Evolutionary conservation across 2,888 invertebrate species (phyloP), one percentile per base, ranked within the genome.

Genomic region (Polydrusus cervinus): DNA sequence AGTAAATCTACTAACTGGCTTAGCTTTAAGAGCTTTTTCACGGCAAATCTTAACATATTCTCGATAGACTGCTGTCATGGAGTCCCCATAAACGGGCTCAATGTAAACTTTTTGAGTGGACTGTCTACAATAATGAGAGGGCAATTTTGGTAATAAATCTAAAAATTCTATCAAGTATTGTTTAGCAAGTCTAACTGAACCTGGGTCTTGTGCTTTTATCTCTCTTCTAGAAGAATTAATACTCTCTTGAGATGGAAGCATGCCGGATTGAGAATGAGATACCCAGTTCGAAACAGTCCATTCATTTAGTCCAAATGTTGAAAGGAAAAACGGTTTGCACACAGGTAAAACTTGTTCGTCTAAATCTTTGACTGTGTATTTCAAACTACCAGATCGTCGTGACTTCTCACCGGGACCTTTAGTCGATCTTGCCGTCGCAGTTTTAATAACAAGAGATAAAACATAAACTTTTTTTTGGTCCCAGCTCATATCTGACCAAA

Each of bases 21-120:
- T 62, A 20, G 14, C 14, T 16, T 34, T 9, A n/a, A 40, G 62
- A 62, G 7, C 10, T 18, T 62, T 62, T 40, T 16, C 40, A 43
- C 1, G 10, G 9, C 40, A 62, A 2, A 60, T 18, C n/a, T 62
- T 34, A 8, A 5, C 3, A 14, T 62, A 38, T 18, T 62, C 62
- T 38, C 40, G 3, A n/a, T 62, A 62, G 40, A 62, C 40, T n/a
- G 62, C 16, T n/a, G 62, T 18, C 62, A 34, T 62, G 10, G 62
- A 40, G 16, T 18, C n/a, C 9, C 62, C 62, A 62, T 62, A 62
- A 62, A 62, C n/a, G 3, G 62, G 62, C 16, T 62, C 62, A 34
- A 34, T 14, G 18, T 47, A 62, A 3, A 62, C 1, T 40, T 62
- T 62, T 5, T 20, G 38, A 40, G 38, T 16, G 7, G 45, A 62